Percentiles rank a stretch among this genome's conserved stretches.
phyloP scores from a whole-genome alignment of 2,888 invertebrate species.

The Aleiodes alternator region DNA sequence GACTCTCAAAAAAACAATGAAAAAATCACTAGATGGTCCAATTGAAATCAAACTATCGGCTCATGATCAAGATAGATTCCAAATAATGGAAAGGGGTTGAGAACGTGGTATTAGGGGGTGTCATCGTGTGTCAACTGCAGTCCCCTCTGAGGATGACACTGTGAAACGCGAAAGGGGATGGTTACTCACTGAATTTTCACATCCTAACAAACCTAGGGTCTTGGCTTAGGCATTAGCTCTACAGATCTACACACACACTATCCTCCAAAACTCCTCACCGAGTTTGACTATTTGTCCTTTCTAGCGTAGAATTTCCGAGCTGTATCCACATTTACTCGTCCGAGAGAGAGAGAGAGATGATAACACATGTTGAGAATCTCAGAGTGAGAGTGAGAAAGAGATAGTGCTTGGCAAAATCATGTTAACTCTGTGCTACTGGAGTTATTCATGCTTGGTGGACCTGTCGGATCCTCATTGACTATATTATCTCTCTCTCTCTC shows the following conservation, averaged over 20 bases:
- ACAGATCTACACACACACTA: constrained; percentile 23
- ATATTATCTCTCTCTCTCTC: neutral
- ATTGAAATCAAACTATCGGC: neutral
- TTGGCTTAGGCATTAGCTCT: constrained; percentile 58
- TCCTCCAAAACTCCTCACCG: constrained; percentile 1
- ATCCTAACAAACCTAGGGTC: constrained; percentile 42
- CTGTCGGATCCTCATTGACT: neutral
- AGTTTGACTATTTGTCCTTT: constrained; percentile 39
- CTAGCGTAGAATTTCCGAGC: constrained; percentile 40
- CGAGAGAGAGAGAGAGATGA: constrained; percentile 20
- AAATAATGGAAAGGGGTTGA: constrained; percentile 48
- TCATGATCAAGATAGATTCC: constrained; percentile 67
- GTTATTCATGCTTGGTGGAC: constrained; percentile 10
- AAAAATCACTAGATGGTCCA: neutral
- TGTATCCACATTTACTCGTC: constrained; percentile 24
- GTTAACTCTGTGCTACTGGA: neutral
- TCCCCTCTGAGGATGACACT: constrained; percentile 75
- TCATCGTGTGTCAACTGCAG: constrained; percentile 74
- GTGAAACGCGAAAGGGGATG: constrained; percentile 73
- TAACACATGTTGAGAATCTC: constrained; percentile 1
- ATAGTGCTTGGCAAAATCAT: neutral
- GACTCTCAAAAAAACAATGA: constrained; percentile 54
- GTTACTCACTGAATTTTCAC: constrained; percentile 57
- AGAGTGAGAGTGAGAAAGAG: neutral
- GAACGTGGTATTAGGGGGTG: constrained; percentile 61